phyloP scores from a whole-genome alignment of 2,888 invertebrate species.

The Dynastes maya region DNA sequence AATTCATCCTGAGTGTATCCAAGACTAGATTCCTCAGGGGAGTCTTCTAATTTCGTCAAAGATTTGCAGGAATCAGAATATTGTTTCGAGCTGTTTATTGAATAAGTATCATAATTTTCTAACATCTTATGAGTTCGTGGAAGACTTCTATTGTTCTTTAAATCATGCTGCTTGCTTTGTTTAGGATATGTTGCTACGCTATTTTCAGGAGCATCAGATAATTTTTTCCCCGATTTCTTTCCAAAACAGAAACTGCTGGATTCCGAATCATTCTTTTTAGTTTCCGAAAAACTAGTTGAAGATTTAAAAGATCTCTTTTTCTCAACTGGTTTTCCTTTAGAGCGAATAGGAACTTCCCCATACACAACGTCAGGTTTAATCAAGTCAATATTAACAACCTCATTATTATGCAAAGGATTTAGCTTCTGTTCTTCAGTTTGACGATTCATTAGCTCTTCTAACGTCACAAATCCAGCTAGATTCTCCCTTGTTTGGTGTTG shows the following conservation, averaged over 20 bases:
- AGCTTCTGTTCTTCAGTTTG: constrained; percentile 81
- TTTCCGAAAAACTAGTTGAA: constrained; percentile 60
- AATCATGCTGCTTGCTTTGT: constrained; percentile 57
- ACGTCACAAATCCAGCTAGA: constrained; percentile 80
- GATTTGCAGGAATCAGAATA: constrained; percentile 56
- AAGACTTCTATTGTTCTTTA: constrained; percentile 65
- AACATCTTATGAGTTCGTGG: constrained; percentile 66
- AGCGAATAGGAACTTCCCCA: constrained; percentile 68
- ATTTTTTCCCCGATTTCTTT: constrained; percentile 62
- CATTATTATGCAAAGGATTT: constrained; percentile 63
- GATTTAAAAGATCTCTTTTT: constrained; percentile 58
- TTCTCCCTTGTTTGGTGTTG: constrained; percentile 73
- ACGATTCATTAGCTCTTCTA: constrained; percentile 86
- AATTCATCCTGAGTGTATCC: constrained; percentile 65
- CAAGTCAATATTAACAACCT: constrained; percentile 61
- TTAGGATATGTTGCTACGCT: constrained; percentile 65
- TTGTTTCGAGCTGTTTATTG: constrained; percentile 51
- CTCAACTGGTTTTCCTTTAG: constrained; percentile 57
- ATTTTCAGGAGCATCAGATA: constrained; percentile 55
- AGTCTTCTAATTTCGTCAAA: constrained; percentile 59
- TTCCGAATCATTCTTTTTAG: constrained; percentile 53
- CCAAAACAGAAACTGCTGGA: constrained; percentile 68
- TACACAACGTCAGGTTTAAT: constrained; percentile 75
- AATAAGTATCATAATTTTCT: constrained; percentile 52
- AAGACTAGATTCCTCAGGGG: constrained; percentile 56